phyloP scores from a whole-genome alignment of 2,888 invertebrate genomes.

The Rhamphomyia laevipes region DNA sequence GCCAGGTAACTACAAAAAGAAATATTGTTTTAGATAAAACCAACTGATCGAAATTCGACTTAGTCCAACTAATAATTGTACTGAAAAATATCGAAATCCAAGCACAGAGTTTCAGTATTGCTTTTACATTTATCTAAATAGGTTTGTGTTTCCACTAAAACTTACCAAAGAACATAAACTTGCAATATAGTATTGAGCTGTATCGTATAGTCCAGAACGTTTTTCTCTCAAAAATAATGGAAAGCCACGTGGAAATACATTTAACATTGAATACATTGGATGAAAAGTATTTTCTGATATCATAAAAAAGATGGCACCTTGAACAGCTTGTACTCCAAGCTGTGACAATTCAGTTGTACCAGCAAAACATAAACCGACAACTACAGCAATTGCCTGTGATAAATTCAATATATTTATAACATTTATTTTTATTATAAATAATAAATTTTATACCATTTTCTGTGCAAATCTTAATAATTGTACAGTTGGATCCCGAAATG shows the following conservation, averaged over 20 bases:
- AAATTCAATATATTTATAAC: neutral
- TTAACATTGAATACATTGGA: slow-evolving; percentile 81
- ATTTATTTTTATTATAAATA: no score
- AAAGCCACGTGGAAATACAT: slow-evolving; percentile 67
- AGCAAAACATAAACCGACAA: slow-evolving; percentile 76
- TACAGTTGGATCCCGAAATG: slow-evolving; percentile 68
- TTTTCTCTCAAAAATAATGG: slow-evolving; percentile 73
- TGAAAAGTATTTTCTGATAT: slow-evolving; percentile 84
- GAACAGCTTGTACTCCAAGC: slow-evolving; percentile 74
- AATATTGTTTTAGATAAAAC: slow-evolving; percentile 1
- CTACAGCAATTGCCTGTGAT: slow-evolving; percentile 51
- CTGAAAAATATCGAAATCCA: neutral
- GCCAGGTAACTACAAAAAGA: slow-evolving; percentile 60
- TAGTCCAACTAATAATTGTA: neutral
- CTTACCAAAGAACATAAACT: slow-evolving; percentile 70
- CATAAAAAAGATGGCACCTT: slow-evolving; percentile 77
- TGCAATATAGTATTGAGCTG: slow-evolving; percentile 68
- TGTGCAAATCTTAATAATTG: slow-evolving; percentile 66
- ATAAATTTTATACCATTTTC: slow-evolving; percentile 52
- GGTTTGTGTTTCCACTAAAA: no score
- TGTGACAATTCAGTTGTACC: slow-evolving; percentile 62
- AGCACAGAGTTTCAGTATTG: neutral
- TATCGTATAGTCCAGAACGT: slow-evolving; percentile 68
- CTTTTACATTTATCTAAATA: no score
- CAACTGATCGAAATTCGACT: neutral